These are phyloP conservation scores for Hemiprocne comata DNA, from an alignment of 2,113 vertebrate species.

Conservation along the genomic window DNA sequence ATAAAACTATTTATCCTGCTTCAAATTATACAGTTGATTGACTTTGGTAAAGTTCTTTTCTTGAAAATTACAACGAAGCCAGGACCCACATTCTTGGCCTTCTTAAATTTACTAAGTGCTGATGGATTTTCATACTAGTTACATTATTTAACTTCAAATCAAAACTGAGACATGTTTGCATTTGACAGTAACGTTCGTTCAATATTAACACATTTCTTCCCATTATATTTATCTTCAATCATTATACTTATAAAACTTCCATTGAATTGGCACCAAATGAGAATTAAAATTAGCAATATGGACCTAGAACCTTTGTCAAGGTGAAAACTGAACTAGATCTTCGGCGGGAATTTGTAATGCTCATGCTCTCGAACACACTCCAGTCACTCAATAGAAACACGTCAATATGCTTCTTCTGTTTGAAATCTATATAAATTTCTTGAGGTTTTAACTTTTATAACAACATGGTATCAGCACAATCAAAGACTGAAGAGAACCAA, in stretches of 20 bases:
- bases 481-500: not conserved
- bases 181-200: not conserved
- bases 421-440: not conserved
- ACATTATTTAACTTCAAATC: conserved; percentile 7
- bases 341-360: not conserved
- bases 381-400: not conserved
- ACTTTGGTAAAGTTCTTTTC: not conserved
- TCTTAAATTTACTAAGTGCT: not conserved
- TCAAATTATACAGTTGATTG: conserved; percentile 32
- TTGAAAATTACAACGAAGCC: not conserved
- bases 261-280: not conserved
- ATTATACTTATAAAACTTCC: not conserved
- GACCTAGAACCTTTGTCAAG: not conserved
- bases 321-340: not conserved
- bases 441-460: not conserved
- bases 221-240: not conserved
- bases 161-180: not conserved
- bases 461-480: not conserved
- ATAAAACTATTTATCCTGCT: not conserved
- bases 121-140: conserved; percentile 19
- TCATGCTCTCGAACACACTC: not conserved
- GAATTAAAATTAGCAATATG: not conserved
- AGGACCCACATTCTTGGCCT: not conserved
- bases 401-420: not conserved
- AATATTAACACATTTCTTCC: not conserved